phyloP scores from a whole-genome alignment of 2,797 vertebrate genomes.

The Melanotaenia trifasciata region DNA sequence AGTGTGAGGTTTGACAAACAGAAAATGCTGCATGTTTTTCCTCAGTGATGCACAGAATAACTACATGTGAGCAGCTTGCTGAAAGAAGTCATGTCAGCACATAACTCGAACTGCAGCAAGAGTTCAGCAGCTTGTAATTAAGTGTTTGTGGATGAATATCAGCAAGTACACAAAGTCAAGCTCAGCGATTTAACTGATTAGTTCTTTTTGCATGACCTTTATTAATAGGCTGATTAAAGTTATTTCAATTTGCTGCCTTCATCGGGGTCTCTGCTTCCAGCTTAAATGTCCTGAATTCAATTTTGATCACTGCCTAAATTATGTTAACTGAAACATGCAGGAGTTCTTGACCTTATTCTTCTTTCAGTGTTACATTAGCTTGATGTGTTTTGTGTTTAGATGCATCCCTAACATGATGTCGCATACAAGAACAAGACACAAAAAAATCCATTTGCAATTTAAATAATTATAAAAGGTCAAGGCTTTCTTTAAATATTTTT shows the following conservation, averaged over 20 bases:
- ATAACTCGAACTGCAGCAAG: neutral
- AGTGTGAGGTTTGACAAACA: conserved; percentile 11
- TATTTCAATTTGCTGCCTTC: neutral
- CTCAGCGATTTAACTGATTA: neutral
- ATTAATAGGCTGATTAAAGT: neutral
- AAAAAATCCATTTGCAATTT: neutral
- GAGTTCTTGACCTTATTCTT: neutral
- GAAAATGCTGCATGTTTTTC: neutral
- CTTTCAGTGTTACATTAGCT: neutral
- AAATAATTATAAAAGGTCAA: neutral
- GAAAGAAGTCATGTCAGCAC: neutral
- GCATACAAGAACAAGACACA: neutral
- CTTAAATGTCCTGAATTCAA: neutral
- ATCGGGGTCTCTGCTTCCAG: neutral
- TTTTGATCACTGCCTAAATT: neutral
- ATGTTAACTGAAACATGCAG: neutral
- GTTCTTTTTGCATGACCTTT: neutral
- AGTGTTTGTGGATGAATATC: neutral
- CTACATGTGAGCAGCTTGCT: conserved; percentile 6
- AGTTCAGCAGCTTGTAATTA: neutral
- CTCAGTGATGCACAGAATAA: conserved; percentile 5
- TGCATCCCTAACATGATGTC: neutral
- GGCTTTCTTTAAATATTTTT: neutral
- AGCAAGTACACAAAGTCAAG: neutral
- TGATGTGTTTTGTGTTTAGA: neutral